Base-by-base conservation (phyloP, 2,888 invertebrate species). In the Clostera curtula region DNA sequence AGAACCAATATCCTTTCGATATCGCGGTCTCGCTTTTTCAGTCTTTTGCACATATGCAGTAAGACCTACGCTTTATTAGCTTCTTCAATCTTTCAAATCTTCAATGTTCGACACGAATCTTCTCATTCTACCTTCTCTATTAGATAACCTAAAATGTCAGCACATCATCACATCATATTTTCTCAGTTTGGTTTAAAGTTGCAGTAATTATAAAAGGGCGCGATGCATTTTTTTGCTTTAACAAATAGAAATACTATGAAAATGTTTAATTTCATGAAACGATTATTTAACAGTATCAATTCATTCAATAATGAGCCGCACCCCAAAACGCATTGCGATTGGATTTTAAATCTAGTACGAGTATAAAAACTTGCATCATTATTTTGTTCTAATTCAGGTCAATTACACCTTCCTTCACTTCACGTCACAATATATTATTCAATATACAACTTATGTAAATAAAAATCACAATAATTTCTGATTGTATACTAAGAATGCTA, bases 91-190 rank as follows among this genome's bases (percentile, higher is more conserved):
- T 55, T 47, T 54, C 49, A 14, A 37, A 34, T 40, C 38, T 40
- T 41, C 44, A 44, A 51, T 49, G 46, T 58, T 54, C 47, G 47
- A 54, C 54, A 53, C 52, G 50, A 57, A 54, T 50, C 59, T 58
- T 49, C 39, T 52, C 57, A 40, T 43, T 50, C 43, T 57, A 47
- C 45, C 50, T 53, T 62, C 59, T n/a, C n/a, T n/a, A n/a, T n/a
- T 64, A 29, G 44, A 63, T 57, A 51, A 50, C 39, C 49, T 46
- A 45, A 50, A 43, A 47, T 39, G 66, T 68, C 75, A 70, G 79
- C 77, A 77, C 79, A 80, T 80, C 79, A 79, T 80, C n/a, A n/a
- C n/a, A n/a, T n/a, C n/a, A 77, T 79, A 75, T 77, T 74, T 71
- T 43, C 55, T 50, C 48, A 34, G 34, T 43, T 43, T 35, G 34